Percentiles rank a stretch among this genome's conserved stretches.
Evolutionary conservation across 2,888 invertebrate species (phyloP).

Genomic region (Lasius platythorax): DNA sequence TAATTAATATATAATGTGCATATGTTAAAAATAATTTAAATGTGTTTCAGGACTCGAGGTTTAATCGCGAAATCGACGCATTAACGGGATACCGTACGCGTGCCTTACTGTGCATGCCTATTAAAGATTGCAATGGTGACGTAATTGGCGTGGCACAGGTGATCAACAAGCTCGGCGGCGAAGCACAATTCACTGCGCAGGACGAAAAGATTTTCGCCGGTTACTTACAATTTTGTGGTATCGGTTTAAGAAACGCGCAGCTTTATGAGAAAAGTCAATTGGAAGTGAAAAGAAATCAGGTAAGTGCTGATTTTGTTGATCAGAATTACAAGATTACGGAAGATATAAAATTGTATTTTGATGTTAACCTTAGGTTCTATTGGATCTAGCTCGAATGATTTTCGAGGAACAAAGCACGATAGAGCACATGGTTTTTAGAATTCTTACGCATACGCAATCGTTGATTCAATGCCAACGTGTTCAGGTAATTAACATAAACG

Average conservation of each 20-base stretch:
- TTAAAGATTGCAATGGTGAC: slow-evolving; percentile 97
- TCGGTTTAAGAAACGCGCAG: slow-evolving; percentile 98
- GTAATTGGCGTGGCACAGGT: slow-evolving; percentile 99
- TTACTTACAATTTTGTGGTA: slow-evolving; percentile 98
- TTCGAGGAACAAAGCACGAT: slow-evolving; percentile 99
- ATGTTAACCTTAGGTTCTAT: slow-evolving; percentile 89
- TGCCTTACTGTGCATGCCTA: slow-evolving; percentile 97
- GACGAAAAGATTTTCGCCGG: slow-evolving; percentile 97
- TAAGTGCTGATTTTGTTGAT: slow-evolving; percentile 74
- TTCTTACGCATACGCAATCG: slow-evolving; percentile 97
- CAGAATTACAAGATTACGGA: background rate
- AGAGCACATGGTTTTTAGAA: slow-evolving; percentile 97
- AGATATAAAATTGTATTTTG: slow-evolving; percentile 3
- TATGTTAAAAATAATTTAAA: background rate
- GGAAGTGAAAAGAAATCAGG: slow-evolving; percentile 97
- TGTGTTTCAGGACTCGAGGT: slow-evolving; percentile 92
- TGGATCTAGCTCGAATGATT: slow-evolving; percentile 98
- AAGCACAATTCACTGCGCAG: slow-evolving; percentile 93
- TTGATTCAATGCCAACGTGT: slow-evolving; percentile 97
- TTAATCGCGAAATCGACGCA: slow-evolving; percentile 97
- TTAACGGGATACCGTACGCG: slow-evolving; percentile 97
- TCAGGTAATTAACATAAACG: slow-evolving; percentile 89
- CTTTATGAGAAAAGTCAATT: slow-evolving; percentile 97
- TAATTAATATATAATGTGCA: background rate
- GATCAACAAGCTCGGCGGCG: slow-evolving; percentile 94